These are phyloP conservation scores for Geodia barretti DNA, from an alignment of 37 sponge, comb jelly and placozoan genomes.

Conservation along the genomic window DNA sequence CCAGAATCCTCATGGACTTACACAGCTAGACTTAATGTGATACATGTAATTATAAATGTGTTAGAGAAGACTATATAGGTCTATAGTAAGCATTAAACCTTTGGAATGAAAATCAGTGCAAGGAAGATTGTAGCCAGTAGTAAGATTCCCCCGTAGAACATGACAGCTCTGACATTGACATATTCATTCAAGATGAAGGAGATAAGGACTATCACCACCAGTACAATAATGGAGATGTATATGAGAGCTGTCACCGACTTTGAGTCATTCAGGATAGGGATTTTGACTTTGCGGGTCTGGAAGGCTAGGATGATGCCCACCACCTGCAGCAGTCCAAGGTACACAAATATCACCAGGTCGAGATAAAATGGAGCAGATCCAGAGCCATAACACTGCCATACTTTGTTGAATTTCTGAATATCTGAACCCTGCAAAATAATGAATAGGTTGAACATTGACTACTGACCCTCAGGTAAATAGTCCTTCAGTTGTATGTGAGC, in stretches of 20 bases:
- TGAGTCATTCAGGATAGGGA: constrained; percentile 44
- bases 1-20: no score
- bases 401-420: no score
- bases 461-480: no score
- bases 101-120: constrained; percentile 26
- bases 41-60: no score
- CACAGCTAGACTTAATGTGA: no score
- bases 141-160: constrained; percentile 8
- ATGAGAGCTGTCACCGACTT: constrained; percentile 38
- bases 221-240: constrained; percentile 30
- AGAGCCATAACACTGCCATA: constrained; percentile 16
- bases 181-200: constrained; percentile 4
- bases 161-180: constrained; percentile 11
- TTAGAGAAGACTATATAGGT: no score
- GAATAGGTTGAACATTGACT: no score
- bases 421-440: no score
- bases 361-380: not conserved
- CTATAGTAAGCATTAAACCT: no score
- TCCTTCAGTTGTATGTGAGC: no score
- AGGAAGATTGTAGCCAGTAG: constrained; percentile 16
- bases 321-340: constrained; percentile 29
- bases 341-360: not conserved
- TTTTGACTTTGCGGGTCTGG: constrained; percentile 39
- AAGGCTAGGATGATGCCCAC: constrained; percentile 27
- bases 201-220: constrained; percentile 4